Percentiles rank a stretch among this genome's conserved stretches.
Evolutionary conservation across 2,113 vertebrate genomes (phyloP).

Genomic region (Hiodon alosoides): DNA sequence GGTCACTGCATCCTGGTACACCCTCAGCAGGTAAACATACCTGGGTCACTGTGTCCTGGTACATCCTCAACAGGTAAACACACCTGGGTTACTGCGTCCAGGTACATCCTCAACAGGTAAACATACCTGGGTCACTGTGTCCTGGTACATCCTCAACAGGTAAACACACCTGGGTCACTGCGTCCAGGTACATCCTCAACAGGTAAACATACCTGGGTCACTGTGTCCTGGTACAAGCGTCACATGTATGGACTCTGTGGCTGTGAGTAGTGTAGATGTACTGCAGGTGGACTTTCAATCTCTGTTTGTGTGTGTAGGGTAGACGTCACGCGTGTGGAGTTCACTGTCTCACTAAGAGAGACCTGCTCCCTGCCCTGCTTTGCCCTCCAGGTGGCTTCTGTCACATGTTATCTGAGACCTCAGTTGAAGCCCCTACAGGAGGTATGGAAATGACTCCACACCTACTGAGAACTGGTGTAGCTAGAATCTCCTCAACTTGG

Average conservation of each 20-base stretch:
- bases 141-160: not conserved
- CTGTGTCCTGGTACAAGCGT: not conserved
- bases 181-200: not conserved
- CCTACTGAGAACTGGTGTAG: not conserved
- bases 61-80: too few relatives aligned
- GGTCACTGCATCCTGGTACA: too few relatives aligned
- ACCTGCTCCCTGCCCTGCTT: conserved; percentile 97
- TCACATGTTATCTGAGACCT: conserved; percentile 81
- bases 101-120: conserved; percentile 75
- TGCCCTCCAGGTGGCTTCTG: conserved; percentile 81
- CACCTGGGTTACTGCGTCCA: too few relatives aligned
- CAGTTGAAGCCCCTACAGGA: conserved; percentile 70
- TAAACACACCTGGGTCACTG: too few relatives aligned
- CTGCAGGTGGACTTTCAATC: not conserved
- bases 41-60: too few relatives aligned
- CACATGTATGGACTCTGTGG: not conserved
- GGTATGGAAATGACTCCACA: conserved; percentile 52
- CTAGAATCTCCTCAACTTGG: too few relatives aligned
- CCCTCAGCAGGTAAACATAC: too few relatives aligned
- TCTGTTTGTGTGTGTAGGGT: conserved; percentile 61
- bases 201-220: not conserved
- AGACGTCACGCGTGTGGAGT: conserved; percentile 94
- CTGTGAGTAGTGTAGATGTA: not conserved
- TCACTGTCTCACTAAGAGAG: conserved; percentile 93
- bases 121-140: not conserved